Evolutionary conservation across 2,888 invertebrate genomes (phyloP).

Genomic region (Protophormia terraenovae): DNA sequence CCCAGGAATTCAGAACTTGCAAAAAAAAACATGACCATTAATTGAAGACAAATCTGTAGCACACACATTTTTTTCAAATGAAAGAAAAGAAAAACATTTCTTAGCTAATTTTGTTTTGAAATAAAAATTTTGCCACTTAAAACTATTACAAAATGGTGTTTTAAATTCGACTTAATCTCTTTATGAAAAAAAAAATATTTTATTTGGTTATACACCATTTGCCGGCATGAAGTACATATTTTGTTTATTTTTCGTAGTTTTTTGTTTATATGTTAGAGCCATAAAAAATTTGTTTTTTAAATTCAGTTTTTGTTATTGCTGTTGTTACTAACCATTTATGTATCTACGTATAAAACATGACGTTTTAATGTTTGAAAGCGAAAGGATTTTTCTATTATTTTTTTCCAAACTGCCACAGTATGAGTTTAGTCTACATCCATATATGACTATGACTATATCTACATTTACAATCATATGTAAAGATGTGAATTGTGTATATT

Average conservation of each 20-base stretch:
- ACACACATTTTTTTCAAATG: no score
- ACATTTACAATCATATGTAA: neutral
- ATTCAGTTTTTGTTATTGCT: neutral
- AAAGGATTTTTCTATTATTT: slow-evolving; percentile 80
- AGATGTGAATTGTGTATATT: slow-evolving; percentile 28
- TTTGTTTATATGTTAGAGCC: slow-evolving; percentile 39
- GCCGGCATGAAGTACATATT: slow-evolving; percentile 17
- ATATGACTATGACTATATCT: neutral
- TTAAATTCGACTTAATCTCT: slow-evolving; percentile 8
- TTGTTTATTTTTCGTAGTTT: slow-evolving; percentile 28
- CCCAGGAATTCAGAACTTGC: no score
- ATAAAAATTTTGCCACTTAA: no score
- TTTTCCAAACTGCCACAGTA: slow-evolving; percentile 37
- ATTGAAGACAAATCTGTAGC: no score
- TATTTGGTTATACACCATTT: slow-evolving; percentile 43
- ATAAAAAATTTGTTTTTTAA: slow-evolving; percentile 48
- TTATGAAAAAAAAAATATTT: neutral
- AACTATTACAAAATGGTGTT: neutral
- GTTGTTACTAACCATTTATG: slow-evolving; percentile 38
- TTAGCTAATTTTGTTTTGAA: no score
- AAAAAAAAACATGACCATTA: no score
- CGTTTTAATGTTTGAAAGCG: slow-evolving; percentile 80
- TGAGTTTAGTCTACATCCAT: slow-evolving; percentile 30
- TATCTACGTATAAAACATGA: slow-evolving; percentile 59
- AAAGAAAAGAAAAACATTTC: no score